These are phyloP conservation scores for Gymnocephalus cernua DNA, from an alignment of 2,113 vertebrate genomes.

Conservation along the genomic window DNA sequence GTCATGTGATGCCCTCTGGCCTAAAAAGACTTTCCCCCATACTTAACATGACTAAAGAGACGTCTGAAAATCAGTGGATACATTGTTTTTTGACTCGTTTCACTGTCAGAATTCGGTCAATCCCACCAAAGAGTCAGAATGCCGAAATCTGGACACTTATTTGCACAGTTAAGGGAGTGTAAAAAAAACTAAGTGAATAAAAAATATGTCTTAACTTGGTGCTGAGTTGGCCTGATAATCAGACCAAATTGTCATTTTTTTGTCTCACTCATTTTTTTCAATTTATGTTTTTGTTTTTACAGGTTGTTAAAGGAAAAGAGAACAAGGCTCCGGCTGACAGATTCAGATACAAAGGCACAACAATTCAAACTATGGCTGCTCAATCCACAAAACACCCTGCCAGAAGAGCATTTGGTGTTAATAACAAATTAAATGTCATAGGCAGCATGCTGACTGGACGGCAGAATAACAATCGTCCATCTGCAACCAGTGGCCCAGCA, in stretches of 20 bases:
- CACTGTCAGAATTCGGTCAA: too few relatives aligned
- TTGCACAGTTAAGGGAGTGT: too few relatives aligned
- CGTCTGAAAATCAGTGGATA: too few relatives aligned
- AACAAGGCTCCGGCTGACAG: constrained; percentile 48
- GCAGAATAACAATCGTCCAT: background rate
- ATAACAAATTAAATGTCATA: constrained; percentile 16
- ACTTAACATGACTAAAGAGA: too few relatives aligned
- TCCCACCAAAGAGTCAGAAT: background rate
- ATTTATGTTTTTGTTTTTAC: constrained; percentile 7
- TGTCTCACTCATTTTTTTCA: background rate
- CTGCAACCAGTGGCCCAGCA: background rate
- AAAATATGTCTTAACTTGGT: too few relatives aligned
- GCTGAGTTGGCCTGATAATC: too few relatives aligned
- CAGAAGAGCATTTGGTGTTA: constrained; percentile 11
- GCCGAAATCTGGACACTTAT: background rate
- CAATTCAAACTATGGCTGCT: constrained; percentile 2
- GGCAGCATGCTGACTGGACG: background rate
- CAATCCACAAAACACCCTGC: background rate
- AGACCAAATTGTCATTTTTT: background rate
- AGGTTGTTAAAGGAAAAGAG: constrained; percentile 76
- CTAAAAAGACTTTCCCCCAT: too few relatives aligned
- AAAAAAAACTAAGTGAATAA: too few relatives aligned
- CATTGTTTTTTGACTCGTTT: too few relatives aligned
- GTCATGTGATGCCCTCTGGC: too few relatives aligned
- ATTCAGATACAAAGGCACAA: background rate